phyloP scores from a whole-genome alignment of 2,888 invertebrate species.

The Malacosoma neustria region DNA sequence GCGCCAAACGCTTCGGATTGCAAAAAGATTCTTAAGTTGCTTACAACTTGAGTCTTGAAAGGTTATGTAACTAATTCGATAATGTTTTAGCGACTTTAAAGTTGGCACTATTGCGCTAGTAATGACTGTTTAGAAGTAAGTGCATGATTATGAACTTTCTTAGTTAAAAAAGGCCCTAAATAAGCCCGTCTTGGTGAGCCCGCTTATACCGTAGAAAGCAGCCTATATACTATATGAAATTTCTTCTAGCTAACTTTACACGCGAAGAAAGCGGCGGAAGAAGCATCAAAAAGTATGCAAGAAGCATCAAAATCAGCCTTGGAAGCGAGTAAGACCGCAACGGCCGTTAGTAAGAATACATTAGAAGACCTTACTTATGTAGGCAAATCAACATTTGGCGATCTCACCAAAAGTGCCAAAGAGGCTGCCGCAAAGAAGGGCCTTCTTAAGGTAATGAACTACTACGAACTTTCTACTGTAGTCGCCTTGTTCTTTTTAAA shows the following conservation, averaged over 20 bases:
- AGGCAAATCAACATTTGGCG: conserved; percentile 91
- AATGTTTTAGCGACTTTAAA: too few relatives aligned
- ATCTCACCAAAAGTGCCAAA: conserved; percentile 93
- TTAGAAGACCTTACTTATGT: conserved; percentile 92
- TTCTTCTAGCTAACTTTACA: conserved; percentile 83
- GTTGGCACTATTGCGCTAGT: background rate
- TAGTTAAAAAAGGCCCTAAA: too few relatives aligned
- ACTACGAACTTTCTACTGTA: too few relatives aligned
- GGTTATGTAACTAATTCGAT: too few relatives aligned
- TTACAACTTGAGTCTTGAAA: too few relatives aligned
- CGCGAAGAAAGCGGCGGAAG: conserved; percentile 91
- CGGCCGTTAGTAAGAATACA: conserved; percentile 90
- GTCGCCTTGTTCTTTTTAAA: too few relatives aligned
- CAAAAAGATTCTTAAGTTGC: too few relatives aligned
- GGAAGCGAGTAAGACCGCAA: conserved; percentile 91
- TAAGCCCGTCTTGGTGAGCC: too few relatives aligned
- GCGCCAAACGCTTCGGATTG: too few relatives aligned
- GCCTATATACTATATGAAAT: too few relatives aligned
- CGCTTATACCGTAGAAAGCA: too few relatives aligned
- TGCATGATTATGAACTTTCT: background rate
- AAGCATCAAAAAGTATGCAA: conserved; percentile 85
- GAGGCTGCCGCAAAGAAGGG: conserved; percentile 91
- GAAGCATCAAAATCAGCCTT: conserved; percentile 90
- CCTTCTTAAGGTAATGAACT: too few relatives aligned
- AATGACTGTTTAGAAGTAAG: background rate